Base-by-base conservation (phyloP, 37 sponge, comb jelly and placozoan genomes). In the Theonella swinhoei region DNA sequence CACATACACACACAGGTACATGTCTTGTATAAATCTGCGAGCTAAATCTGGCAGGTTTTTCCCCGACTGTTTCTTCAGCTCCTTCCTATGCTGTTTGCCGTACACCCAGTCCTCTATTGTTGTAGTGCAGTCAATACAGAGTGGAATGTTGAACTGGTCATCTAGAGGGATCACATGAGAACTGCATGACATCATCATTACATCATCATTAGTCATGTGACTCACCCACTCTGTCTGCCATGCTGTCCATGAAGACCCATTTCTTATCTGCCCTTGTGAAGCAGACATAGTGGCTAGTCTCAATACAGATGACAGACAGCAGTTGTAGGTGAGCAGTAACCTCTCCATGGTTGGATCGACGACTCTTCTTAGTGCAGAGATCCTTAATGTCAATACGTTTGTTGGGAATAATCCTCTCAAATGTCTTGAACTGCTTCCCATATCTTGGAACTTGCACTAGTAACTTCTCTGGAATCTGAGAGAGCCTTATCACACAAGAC, bases 161-260 rank as follows among this genome's bases (percentile, higher is more conserved):
- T 83, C 89, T 88, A 72, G 3, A 65, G 39, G 68, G n/a, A n/a
- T 47, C 7, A 47, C 14, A 47, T 17, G 54, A 47, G 14, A 7
- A 47, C 54, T 14, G 11, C 14, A 47, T 47, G 54, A 47, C 54
- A 47, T 47, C 54, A 47, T 47, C 54, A 47, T 47, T 47, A 47
- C 54, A 47, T 47, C 54, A 47, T 14, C 14, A 47, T 17, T 47
- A 17, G 54, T 17, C n/a, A 47, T 7, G 54, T 17, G 54, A 68
- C 93, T 75, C 78, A 90, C 98, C 87, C 25, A 83, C 78, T 83
- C 98, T 83, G 79, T 93, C 90, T n/a, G 98, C 96, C 98, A 98
- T 98, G 76, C 96, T 97, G 87, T 97, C 98, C 92, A 95, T 92
- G 81, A 97, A 92, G 3, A 94, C 75, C 98, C 98, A 97, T 39